Evolutionary conservation across 2,113 vertebrate species (phyloP), one percentile per base, ranked within the genome.

Genomic region (Sinocyclocheilus rhinocerous): DNA sequence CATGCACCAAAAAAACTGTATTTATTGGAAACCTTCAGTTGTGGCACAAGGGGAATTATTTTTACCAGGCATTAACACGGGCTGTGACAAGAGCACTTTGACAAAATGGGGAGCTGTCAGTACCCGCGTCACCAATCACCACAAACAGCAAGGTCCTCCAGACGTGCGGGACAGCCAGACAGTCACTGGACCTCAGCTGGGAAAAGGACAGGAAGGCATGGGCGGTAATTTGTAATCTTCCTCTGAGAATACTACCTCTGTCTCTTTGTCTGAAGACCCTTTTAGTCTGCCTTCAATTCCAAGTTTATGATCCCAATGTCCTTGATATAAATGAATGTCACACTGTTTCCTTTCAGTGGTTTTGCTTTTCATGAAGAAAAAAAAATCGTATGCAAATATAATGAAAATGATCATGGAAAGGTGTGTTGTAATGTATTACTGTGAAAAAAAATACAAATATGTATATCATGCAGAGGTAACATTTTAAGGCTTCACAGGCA

Each of bases 11-110:
- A 80, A 78, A 86, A 87, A 65, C 84, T 84, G 69, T 89, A 88
- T 91, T 88, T 90, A 89, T 87, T 87, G 67, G 85, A 90, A 87
- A 86, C 83, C 87, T 85, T 89, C 80, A 83, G 82, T 85, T 72
- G 83, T 83, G 63, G 87, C 87, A 90, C 85, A 89, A 84, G 85
- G 84, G 86, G 82, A 89, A 87, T 84, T 88, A 87, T 90, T 89
- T 84, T 88, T 87, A 89, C 84, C 85, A 85, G 81, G 76, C 88
- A 86, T 89, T 90, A 89, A 81, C 83, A 80, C 59, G 22, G 78
- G 67, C 70, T 90, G 77, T 89, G 89, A 88, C 88, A 90, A 79
- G 55, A 85, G 79, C 70, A 84, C 81, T 88, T 88, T 89, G 88
- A 88, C 80, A 79, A 89, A 91, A 90, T 86, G 75, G 85, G 83